Evolutionary conservation across 1,140 invertebrate genomes (phyloP).

Genomic region (Lepidotrigona ventralis): DNA sequence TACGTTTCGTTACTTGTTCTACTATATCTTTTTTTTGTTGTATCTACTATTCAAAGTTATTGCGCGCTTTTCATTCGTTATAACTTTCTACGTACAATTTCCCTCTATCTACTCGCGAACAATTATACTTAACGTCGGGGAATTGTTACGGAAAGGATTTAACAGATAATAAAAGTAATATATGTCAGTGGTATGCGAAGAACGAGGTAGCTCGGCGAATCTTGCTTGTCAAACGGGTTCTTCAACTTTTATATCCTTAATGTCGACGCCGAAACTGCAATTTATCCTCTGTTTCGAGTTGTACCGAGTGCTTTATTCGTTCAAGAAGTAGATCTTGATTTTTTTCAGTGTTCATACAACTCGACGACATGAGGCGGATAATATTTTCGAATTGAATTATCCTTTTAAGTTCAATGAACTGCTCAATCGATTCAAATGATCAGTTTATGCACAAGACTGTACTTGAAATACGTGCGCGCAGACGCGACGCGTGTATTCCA

Average conservation of each 20-base stretch:
- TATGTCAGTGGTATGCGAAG: background rate
- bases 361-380: too few relatives aligned
- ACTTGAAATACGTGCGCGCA: background rate
- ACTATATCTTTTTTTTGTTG: background rate
- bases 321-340: too few relatives aligned
- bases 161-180: slow-evolving; percentile 29
- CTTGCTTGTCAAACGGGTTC: slow-evolving; percentile 42
- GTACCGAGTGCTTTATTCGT: background rate
- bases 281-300: background rate
- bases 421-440: background rate
- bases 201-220: background rate
- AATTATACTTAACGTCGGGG: background rate
- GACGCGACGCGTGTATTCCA: background rate
- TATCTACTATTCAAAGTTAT: background rate
- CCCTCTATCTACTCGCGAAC: background rate
- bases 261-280: background rate
- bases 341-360: too few relatives aligned
- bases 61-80: background rate
- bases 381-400: background rate
- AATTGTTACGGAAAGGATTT: too few relatives aligned
- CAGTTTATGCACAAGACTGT: background rate
- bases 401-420: background rate
- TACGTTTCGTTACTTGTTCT: background rate
- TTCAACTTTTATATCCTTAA: slow-evolving; percentile 42
- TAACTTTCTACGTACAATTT: background rate